Base-by-base conservation (phyloP, 1,140 invertebrate species). In the Yoshiicerus persimilis region DNA sequence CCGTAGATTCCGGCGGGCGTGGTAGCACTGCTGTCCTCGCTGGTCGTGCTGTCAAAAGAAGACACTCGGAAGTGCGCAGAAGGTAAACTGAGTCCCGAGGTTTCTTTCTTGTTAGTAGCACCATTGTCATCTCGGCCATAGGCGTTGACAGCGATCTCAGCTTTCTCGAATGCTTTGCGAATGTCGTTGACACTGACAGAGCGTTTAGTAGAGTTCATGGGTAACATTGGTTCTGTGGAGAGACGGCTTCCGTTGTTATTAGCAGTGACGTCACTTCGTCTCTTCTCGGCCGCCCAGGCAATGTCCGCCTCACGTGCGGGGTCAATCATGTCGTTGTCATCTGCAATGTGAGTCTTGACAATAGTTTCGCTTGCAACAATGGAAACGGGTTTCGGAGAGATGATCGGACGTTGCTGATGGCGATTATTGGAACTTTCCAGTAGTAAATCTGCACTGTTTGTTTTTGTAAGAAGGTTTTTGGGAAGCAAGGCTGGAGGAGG, bases 131-230 rank as follows among this genome's bases (percentile, higher is more conserved):
- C 90, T 34, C 89, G 89, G 36, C 62, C 87, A 84, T 41, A 86
- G 10, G 62, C 87, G 4, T 90, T 90, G 56, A 91, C 87, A 8
- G 88, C 89, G 88, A 66, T 89, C 11, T 94, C 93, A 0, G 92
- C 90, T 87, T 94, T 94, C 89, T 95, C 95, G 89, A 95, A 93
- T 34, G 94, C 94, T 86, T 94, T 94, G 87, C 94, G 93, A 90
- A 95, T 94, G 89, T 95, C 95, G 34, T 93, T 94, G 0, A 95
- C 94, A 88, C 93, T 94, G 32, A 91, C 85, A 66, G 89, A 88
- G 2, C 90, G 87, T 34, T 89, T 91, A 10, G 88, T 90, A 4
- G 66, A 38, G 62, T 41, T 86, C 86, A 86, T 85, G 1, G 85
- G 80, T 86, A 85, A 11, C 27, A 80, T 80, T 38, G 30, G 32